A percentile compares a stretch with the other conserved stretches of the same genome.
These are phyloP conservation scores for Sylvia borin DNA, from an alignment of 2,797 vertebrate genomes.

Conservation along the genomic window DNA sequence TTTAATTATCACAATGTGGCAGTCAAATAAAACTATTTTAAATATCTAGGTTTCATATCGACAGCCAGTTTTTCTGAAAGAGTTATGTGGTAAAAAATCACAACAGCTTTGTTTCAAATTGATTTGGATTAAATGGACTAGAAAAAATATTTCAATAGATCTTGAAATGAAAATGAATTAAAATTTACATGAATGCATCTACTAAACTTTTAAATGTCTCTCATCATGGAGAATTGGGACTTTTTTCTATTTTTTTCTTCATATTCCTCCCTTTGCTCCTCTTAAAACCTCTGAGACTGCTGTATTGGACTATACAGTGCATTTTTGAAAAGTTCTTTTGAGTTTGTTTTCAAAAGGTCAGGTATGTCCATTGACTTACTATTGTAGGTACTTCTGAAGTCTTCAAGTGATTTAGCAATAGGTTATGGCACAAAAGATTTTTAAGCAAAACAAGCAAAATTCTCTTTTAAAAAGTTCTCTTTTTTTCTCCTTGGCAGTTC, in stretches of 20 bases:
- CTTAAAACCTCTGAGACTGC: neutral
- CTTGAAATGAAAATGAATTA: neutral
- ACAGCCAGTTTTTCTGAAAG: neutral
- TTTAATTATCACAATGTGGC: neutral
- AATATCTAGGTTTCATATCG: neutral
- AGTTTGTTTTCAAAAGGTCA: neutral
- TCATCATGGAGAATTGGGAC: neutral
- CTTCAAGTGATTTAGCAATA: neutral
- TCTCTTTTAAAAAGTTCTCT: rapidly evolving
- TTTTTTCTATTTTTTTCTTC: neutral
- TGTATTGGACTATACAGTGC: neutral
- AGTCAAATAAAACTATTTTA: neutral
- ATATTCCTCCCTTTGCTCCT: neutral
- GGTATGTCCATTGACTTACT: neutral
- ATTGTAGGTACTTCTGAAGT: neutral
- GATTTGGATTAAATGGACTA: neutral
- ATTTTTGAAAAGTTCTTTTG: neutral
- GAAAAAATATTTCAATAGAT: neutral
- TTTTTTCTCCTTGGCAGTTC: neutral
- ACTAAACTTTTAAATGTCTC: neutral
- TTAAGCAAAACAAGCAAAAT: neutral
- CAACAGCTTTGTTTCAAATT: neutral
- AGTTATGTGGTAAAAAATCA: neutral
- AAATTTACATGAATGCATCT: neutral
- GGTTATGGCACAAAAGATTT: neutral